Conservation (phyloP, 2,797 vertebrate species). For the Fistularia tabacaria region DNA sequence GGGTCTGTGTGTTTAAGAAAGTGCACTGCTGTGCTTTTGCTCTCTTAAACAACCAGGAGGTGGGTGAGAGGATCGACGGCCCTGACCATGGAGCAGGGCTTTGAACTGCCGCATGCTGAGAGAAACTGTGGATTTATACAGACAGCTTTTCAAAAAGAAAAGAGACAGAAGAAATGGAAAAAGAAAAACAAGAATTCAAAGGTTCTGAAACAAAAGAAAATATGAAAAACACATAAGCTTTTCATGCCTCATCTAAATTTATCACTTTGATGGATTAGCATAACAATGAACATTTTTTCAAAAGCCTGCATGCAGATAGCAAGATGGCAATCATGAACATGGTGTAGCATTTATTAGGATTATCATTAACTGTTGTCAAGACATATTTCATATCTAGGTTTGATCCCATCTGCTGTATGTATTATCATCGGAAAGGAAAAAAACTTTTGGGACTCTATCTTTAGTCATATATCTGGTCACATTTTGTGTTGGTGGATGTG, state of each 20-base stretch:
- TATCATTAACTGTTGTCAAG: conserved; percentile 40
- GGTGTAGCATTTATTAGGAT: conserved; percentile 56
- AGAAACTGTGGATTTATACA: conserved; percentile 63
- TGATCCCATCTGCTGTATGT: too few species aligned
- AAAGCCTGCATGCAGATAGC: conserved; percentile 21
- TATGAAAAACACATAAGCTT: conserved; percentile 4
- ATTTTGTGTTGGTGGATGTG: conserved; percentile 36
- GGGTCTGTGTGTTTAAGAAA: conserved; percentile 69
- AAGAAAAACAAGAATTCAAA: conserved; percentile 10
- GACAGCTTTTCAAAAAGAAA: conserved; percentile 43
- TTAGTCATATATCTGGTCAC: conserved; percentile 29
- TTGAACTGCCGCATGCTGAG: conserved; percentile 66
- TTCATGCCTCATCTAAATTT: conserved; percentile 18
- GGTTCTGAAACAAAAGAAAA: conserved; percentile 5
- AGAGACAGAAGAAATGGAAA: conserved; percentile 36
- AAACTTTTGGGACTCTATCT: conserved; percentile 21
- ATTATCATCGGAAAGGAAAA: conserved; percentile 22
- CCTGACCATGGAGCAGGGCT: conserved; percentile 60
- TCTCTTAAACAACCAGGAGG: conserved; percentile 70
- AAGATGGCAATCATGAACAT: conserved; percentile 57
- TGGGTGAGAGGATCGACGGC: conserved; percentile 61
- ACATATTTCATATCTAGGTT: too few species aligned
- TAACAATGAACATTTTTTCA: conserved; percentile 50
- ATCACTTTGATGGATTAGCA: conserved; percentile 62
- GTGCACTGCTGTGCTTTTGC: conserved; percentile 65